Base-by-base conservation (phyloP, 2,888 invertebrate genomes). In the Alcis repandata region DNA sequence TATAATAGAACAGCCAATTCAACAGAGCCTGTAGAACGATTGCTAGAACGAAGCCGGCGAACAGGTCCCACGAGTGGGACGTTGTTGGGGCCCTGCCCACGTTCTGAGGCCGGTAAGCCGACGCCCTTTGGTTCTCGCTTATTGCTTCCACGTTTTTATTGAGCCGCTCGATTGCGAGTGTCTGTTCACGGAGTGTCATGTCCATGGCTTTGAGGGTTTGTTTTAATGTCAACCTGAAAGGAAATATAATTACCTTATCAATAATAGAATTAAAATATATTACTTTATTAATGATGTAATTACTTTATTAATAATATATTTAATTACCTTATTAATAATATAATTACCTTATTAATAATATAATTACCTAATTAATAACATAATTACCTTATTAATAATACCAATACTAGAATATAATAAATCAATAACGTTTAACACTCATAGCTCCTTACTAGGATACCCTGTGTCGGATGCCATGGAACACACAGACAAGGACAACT, bases 171-270 rank as follows among this genome's bases (percentile, higher is more conserved):
- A 95, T 83, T 11, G 94, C 94, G 2, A 82, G 59, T 0, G 92
- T 86, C 63, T 95, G 95, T 0, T 94, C 93, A n/a, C 94, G 87
- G 2, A 95, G 76, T 0, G 93, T 83, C 0, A 84, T 72, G 73
- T 94, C 95, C 9, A 95, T 89, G 22, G 93, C 88, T 17, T 86
- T 84, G 0, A 95, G 82, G 0, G 92, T 88, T 36, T 91, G 84
- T 20, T 94, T 89, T 17, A 95, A 70, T 3, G 94, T 94, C 1
- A 86, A 88, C n/a, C 88, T 86, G 77, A 79, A 66, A 43, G 0
- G 15, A 19, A 13, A 15, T 17, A 43, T 1, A 32, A 49, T 41
- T 59, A 2, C n/a, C n/a, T n/a, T n/a, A n/a, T n/a, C n/a, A n/a
- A n/a, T n/a, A n/a, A n/a, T n/a, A n/a, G n/a, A n/a, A n/a, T n/a